Percentiles rank a stretch among this genome's conserved stretches.
Evolutionary conservation across 2,113 vertebrate genomes (phyloP).

Genomic region (Thunnus thynnus): DNA sequence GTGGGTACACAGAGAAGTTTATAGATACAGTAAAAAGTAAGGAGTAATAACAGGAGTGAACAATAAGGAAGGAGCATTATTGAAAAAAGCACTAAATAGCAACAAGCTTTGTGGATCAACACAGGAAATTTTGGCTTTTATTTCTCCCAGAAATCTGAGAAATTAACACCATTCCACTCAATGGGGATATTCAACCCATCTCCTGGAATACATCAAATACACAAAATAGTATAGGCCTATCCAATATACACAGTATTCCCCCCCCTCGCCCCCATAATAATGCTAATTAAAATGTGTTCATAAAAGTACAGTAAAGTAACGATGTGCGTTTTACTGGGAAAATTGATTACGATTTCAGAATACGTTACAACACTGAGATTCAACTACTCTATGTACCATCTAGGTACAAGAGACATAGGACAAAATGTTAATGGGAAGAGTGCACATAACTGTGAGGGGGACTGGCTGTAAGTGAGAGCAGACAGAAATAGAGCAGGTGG

Average conservation of each 20-base stretch:
- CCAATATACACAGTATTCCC: constrained; percentile 69
- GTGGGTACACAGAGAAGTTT: constrained; percentile 69
- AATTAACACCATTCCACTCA: constrained; percentile 79
- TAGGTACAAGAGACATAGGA: constrained; percentile 54
- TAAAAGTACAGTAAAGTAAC: constrained; percentile 73
- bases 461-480: constrained; percentile 35
- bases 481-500: constrained; percentile 53
- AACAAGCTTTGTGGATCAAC: constrained; percentile 71
- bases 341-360: constrained; percentile 56
- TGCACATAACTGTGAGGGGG: constrained; percentile 41
- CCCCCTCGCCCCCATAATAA: constrained; percentile 43
- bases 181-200: constrained; percentile 57
- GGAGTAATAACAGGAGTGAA: constrained; percentile 59
- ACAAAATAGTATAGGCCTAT: constrained; percentile 73
- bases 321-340: constrained; percentile 67
- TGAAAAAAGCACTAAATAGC: constrained; percentile 71
- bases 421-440: constrained; percentile 39
- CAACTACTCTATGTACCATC: constrained; percentile 42
- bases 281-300: constrained; percentile 68
- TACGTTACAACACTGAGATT: constrained; percentile 65
- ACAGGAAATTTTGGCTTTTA: constrained; percentile 80
- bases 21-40: constrained; percentile 73
- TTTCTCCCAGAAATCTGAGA: constrained; percentile 82
- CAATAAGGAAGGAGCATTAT: constrained; percentile 57
- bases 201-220: constrained; percentile 80